phyloP scores from a whole-genome alignment of 1,140 invertebrate species.

The Belonocnema kinseyi region DNA sequence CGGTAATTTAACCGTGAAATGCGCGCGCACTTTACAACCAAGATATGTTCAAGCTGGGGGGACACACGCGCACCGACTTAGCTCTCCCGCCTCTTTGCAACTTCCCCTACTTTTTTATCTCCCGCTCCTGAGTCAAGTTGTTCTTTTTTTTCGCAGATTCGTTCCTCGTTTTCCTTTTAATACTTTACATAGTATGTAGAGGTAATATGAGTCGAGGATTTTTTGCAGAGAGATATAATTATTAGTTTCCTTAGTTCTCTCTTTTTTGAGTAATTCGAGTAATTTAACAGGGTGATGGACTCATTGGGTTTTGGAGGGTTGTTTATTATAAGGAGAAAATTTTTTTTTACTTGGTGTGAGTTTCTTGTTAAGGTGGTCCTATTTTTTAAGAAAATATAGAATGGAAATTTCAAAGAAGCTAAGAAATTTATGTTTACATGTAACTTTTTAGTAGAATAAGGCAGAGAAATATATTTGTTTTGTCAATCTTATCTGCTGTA shows the following conservation, averaged over 20 bases:
- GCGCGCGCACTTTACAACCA: constrained; percentile 59
- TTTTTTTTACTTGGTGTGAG: too few species aligned
- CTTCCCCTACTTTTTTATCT: constrained; percentile 37
- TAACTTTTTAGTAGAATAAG: too few species aligned
- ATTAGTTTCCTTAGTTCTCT: background rate
- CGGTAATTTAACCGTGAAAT: constrained; percentile 55
- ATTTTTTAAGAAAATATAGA: too few species aligned
- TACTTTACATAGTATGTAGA: background rate
- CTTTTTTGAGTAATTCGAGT: background rate
- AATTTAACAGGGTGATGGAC: too few species aligned
- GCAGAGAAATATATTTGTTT: too few species aligned
- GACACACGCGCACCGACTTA: constrained; percentile 53
- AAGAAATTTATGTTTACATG: too few species aligned
- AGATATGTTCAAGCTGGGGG: constrained; percentile 29
- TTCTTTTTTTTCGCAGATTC: constrained; percentile 33
- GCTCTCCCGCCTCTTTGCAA: constrained; percentile 37
- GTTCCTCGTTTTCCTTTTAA: constrained; percentile 29
- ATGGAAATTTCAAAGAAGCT: too few species aligned
- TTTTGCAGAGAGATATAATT: background rate
- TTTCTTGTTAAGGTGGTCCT: too few species aligned
- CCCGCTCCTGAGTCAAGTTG: constrained; percentile 22
- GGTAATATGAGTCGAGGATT: background rate
- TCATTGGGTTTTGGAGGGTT: too few species aligned
- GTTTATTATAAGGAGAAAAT: too few species aligned
- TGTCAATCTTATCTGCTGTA: too few species aligned